phyloP scores from a whole-genome alignment of 2,113 vertebrate genomes.

The Brachypteracias leptosomus region DNA sequence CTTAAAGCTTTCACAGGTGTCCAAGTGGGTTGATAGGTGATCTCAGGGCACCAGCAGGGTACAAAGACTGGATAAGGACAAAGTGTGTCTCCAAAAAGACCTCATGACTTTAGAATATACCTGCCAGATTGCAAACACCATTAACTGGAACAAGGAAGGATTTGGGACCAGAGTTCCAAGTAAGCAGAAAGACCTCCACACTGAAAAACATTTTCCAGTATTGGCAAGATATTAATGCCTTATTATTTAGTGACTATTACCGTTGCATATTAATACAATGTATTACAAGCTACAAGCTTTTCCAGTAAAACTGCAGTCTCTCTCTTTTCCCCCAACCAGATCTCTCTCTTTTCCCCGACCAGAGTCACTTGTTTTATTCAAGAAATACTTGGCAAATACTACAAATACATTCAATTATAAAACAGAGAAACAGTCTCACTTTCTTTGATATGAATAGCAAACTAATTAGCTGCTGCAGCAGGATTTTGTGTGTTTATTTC shows the following conservation, averaged over 20 bases:
- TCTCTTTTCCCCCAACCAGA: background rate
- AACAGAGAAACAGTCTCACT: constrained; percentile 2
- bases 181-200: background rate
- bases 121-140: background rate
- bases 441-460: constrained; percentile 67
- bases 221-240: background rate
- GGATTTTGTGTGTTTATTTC: constrained; percentile 73
- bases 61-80: background rate
- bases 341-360: background rate
- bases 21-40: background rate
- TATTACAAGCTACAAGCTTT: background rate
- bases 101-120: background rate
- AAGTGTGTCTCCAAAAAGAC: background rate
- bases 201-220: background rate
- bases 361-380: background rate
- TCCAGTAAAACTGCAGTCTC: background rate
- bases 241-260: background rate
- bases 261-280: background rate
- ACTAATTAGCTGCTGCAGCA: constrained; percentile 68
- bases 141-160: background rate
- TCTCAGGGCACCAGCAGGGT: background rate
- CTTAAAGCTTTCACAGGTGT: background rate
- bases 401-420: constrained; percentile 2
- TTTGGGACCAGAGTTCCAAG: background rate
- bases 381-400: background rate